These are phyloP conservation scores for Mustela lutreola DNA, from an alignment of 2,113 vertebrate species.

Conservation along the genomic window DNA sequence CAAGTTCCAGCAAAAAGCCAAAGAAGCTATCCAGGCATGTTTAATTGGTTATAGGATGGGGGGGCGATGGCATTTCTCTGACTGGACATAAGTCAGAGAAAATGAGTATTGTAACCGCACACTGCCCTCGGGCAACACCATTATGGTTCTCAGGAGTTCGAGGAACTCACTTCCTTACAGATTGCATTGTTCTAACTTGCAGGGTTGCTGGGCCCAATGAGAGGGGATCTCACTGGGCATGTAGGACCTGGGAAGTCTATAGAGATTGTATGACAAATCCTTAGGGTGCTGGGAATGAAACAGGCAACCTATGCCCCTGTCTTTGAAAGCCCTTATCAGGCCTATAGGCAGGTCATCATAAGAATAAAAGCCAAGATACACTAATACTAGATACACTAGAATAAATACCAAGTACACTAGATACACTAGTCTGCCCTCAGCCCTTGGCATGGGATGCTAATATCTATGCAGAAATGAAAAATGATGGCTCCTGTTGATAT, in stretches of 20 bases:
- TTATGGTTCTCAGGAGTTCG: neutral
- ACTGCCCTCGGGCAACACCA: neutral
- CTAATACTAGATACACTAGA: no score
- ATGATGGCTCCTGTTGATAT: neutral
- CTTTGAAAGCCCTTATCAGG: neutral
- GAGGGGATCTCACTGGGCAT: neutral
- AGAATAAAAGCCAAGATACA: neutral
- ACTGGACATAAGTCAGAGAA: neutral
- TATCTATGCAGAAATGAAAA: neutral
- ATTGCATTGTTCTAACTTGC: neutral
- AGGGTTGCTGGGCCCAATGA: neutral
- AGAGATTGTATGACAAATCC: neutral
- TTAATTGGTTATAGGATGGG: neutral
- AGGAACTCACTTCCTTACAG: neutral
- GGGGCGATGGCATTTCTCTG: neutral
- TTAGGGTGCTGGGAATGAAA: neutral
- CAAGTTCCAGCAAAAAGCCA: neutral
- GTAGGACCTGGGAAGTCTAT: neutral
- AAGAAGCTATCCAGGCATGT: neutral
- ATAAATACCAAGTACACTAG: neutral
- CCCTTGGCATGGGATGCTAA: neutral
- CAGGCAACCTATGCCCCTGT: neutral
- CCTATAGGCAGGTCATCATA: neutral
- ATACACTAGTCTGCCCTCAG: neutral
- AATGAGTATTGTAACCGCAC: neutral